These are phyloP conservation scores for Agrotis exclamationis DNA, from an alignment of 2,888 invertebrate genomes.

Conservation along the genomic window DNA sequence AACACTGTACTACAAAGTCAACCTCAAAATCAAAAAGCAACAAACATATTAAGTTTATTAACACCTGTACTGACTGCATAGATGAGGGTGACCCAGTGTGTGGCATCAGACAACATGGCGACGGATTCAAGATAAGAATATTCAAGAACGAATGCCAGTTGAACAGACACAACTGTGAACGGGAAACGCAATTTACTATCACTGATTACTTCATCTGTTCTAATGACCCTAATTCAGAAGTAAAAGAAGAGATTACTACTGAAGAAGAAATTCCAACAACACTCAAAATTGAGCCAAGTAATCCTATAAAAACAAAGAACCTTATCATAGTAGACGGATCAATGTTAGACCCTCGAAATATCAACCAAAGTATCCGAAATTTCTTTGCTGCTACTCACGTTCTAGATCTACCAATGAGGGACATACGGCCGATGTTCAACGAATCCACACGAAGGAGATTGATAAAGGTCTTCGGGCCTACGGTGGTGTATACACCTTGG, in stretches of 20 bases:
- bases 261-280: conserved; percentile 19
- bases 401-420: conserved; percentile 76
- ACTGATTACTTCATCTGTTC: conserved; percentile 77
- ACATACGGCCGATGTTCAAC: conserved; percentile 67
- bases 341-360: conserved; percentile 69
- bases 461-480: conserved; percentile 74
- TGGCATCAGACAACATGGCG: conserved; percentile 74
- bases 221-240: neutral
- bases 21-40: neutral
- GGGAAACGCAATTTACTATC: conserved; percentile 66
- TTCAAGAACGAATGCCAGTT: conserved; percentile 79
- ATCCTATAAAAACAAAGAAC: conserved; percentile 55
- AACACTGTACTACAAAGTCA: conserved; percentile 27
- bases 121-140: conserved; percentile 76
- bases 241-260: conserved; percentile 13
- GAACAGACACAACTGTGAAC: conserved; percentile 75
- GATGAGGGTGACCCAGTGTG: conserved; percentile 68
- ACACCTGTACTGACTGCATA: conserved; percentile 58
- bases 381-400: conserved; percentile 84
- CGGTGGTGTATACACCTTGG: conserved; percentile 79
- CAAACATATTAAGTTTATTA: conserved; percentile 2
- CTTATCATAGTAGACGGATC: conserved; percentile 76
- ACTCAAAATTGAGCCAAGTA: conserved; percentile 2
- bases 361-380: conserved; percentile 79
- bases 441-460: conserved; percentile 72